Evolutionary conservation across 1,140 invertebrate genomes (phyloP), one percentile per base, ranked within the genome.

Genomic region (Saxidomus purpurata): DNA sequence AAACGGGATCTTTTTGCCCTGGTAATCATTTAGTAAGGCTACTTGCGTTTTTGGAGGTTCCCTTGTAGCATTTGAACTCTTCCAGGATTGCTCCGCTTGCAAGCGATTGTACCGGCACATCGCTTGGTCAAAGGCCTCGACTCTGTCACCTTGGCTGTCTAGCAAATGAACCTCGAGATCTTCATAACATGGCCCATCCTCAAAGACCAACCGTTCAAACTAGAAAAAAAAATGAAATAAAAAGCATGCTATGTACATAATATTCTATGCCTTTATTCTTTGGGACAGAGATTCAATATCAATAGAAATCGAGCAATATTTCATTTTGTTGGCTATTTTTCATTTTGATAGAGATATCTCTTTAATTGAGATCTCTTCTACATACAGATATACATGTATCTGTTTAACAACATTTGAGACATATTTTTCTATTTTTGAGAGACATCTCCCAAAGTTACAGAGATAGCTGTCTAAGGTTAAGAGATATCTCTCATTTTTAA

Each of bases 1-100:
- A 47, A 89, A 92, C 25, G 89, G 38, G 28, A 92, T 90, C 19
- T 76, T 74, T n/a, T 55, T 71, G 4, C 91, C 90, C 1, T 40
- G 47, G 36, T 85, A 91, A 40, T 85, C 31, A 19, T 47, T n/a
- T 1, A 91, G 49, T 3, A 91, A 15, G 1, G 55, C 25, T 49
- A 43, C 67, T 31, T 71, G 71, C 55, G 90, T 90, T 25, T 71
- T 76, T 19, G 89, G 86, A n/a, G 63, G 43, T 61, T 49, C 13
- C 17, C 59, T 88, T 25, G 71, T 80, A 1, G 80, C n/a, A 19
- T 25, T 25, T 34, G 84, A 49, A 0, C 43, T 17, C 31, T 80
- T 52, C 89, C 89, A 90, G 19, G 80, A 47, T 28, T 40, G 13
- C 25, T 87, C 82, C 49, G 84, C 38, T 36, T 86, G 43, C n/a